Evolutionary conservation across 1,140 invertebrate species (phyloP).

Genomic region (Medauroidea extradentata): DNA sequence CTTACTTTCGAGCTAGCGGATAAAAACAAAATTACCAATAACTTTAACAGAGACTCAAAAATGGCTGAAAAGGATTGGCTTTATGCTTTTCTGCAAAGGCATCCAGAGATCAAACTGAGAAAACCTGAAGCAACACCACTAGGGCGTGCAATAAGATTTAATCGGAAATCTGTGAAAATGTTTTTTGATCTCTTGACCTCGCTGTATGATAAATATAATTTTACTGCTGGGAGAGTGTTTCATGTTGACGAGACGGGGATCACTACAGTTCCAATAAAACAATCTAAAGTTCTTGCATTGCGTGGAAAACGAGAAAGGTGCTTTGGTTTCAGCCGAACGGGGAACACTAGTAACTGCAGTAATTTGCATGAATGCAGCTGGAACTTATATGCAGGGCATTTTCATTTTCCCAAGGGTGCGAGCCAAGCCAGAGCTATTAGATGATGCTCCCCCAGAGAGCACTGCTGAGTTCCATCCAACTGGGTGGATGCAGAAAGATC

Average conservation of each 20-base stretch:
- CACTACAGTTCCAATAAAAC: slow-evolving; percentile 27
- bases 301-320: slow-evolving; percentile 26
- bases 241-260: slow-evolving; percentile 41
- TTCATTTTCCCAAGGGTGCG: slow-evolving; percentile 36
- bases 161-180: no score
- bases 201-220: slow-evolving; percentile 14
- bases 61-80: no score
- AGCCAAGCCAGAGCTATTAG: slow-evolving; percentile 6
- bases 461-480: slow-evolving; percentile 2
- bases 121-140: slow-evolving; percentile 14
- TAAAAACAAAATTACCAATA: no score
- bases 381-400: slow-evolving; percentile 29
- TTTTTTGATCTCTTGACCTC: slow-evolving; percentile 21
- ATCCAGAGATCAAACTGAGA: neutral
- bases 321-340: slow-evolving; percentile 24
- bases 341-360: slow-evolving; percentile 25
- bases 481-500: slow-evolving; percentile 19
- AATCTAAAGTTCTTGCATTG: slow-evolving; percentile 14
- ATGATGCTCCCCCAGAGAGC: slow-evolving; percentile 13
- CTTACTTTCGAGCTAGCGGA: no score
- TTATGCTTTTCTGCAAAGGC: no score
- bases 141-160: slow-evolving; percentile 23
- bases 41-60: no score
- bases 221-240: slow-evolving; percentile 26
- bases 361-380: slow-evolving; percentile 27